phyloP scores from a whole-genome alignment of 2,797 vertebrate species.

The Poecile montanus region DNA sequence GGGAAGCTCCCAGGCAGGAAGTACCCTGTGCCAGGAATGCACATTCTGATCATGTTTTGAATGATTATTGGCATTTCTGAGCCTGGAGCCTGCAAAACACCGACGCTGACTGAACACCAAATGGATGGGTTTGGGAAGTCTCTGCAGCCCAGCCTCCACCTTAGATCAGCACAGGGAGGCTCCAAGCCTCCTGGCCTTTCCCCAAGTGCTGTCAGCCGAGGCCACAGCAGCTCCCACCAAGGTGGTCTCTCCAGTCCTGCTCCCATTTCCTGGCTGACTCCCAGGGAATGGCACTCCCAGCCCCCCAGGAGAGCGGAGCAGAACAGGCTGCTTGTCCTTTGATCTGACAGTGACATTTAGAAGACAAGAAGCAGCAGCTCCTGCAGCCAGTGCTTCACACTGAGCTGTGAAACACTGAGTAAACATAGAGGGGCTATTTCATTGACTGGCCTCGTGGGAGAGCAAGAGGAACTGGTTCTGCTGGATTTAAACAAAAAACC shows the following conservation, averaged over 20 bases:
- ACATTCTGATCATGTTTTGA: neutral
- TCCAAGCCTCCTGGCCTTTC: neutral
- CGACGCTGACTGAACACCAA: neutral
- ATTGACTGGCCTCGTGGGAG: neutral
- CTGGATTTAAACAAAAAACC: neutral
- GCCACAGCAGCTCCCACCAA: neutral
- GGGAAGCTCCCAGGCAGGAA: neutral
- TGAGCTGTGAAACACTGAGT: neutral
- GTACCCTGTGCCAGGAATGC: neutral
- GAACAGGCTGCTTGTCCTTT: neutral
- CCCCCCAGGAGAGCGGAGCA: neutral
- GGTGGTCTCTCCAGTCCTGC: neutral
- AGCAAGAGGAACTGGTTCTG: conserved; percentile 49
- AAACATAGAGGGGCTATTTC: conserved; percentile 33
- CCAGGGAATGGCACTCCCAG: neutral
- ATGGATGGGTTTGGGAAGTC: neutral
- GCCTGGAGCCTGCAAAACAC: neutral
- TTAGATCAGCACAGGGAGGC: neutral
- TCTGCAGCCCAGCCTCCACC: neutral
- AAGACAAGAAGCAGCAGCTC: conserved; percentile 32
- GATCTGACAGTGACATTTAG: neutral
- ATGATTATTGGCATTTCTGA: neutral
- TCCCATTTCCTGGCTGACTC: neutral
- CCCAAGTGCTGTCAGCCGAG: neutral
- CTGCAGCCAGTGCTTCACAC: neutral